Evolutionary conservation across 2,797 vertebrate genomes (phyloP).

Genomic region (Typhlichthys eigenmanni): DNA sequence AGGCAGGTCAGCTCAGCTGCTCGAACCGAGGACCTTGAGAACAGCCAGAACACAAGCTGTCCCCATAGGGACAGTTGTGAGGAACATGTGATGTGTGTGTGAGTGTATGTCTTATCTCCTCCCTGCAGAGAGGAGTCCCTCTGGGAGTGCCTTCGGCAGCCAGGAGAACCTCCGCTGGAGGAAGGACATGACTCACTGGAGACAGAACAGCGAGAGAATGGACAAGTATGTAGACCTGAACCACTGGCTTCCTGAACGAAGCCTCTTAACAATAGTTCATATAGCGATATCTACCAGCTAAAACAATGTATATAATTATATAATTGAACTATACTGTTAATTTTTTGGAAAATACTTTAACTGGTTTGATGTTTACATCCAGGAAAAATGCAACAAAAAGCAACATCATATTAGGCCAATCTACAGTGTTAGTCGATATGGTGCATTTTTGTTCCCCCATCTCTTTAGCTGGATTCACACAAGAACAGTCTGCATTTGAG

Average conservation of each 20-base stretch:
- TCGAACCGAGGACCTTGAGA: too few species aligned
- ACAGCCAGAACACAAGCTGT: too few species aligned
- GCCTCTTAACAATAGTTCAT: too few species aligned
- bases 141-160: slow-evolving; percentile 96
- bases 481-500: background rate
- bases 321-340: too few species aligned
- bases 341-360: background rate
- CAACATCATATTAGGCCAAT: background rate
- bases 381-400: too few species aligned
- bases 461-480: slow-evolving; percentile 23
- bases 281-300: too few species aligned
- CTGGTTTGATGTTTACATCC: slow-evolving; percentile 1
- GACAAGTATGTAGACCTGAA: slow-evolving; percentile 87
- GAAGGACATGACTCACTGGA: slow-evolving; percentile 99
- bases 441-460: background rate
- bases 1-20: too few species aligned
- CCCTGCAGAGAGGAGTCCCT: slow-evolving; percentile 92
- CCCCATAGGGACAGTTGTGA: background rate
- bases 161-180: slow-evolving; percentile 98
- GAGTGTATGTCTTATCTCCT: slow-evolving; percentile 9
- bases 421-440: background rate
- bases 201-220: slow-evolving; percentile 96
- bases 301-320: too few species aligned
- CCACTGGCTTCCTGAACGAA: background rate
- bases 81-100: background rate